Base-by-base conservation (phyloP, 2,888 invertebrate genomes). In the Perithous albicinctus region DNA sequence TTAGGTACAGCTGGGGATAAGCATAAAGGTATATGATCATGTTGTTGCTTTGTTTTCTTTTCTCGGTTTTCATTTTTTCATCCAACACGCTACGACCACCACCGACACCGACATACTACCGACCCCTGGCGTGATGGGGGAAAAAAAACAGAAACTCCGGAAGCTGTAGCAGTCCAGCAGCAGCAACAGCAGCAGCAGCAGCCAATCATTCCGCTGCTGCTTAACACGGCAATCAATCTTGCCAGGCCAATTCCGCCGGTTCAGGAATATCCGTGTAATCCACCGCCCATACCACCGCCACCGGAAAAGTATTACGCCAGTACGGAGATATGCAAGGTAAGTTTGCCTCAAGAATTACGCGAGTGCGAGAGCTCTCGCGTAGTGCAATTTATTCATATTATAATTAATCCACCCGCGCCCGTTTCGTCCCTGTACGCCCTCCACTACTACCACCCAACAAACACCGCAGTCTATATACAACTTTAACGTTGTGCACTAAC, bases 301-400 rank as follows among this genome's bases (percentile, higher is more conserved):
- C 94, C 95, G 78, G 95, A 95, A 92, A 94, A 95, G 92, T 96
- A 96, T 93, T 96, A 96, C 93, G 96, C 96, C 85, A 95, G 96
- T 87, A 95, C 95, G 83, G 95, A 96, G 93, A 95, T 96, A 88
- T 90, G 91, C 83, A 91, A 92, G 92, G 92, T 92, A 86, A 90
- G 91, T 87, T 80, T 79, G 66, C 67, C 7, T 63, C 70, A 75
- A 82, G 79, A 76, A 82, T 79, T 72, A 79, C 75, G 43, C 46
- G 15, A 46, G 51, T 29, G 75, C 66, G 51, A 59, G 67, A 67
- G 29, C 61, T 43, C 74, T 43, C 15, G 32, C 35, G 56, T 20
- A 63, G 23, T 48, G 72, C 76, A 82, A 82, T 82, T 82, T 82
- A 82, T 82, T 82, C 79, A 51, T 48, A 72, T 82, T 79, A 82